Conservation (phyloP, 1,140 invertebrate genomes). For the Wiebesia pumilae region DNA sequence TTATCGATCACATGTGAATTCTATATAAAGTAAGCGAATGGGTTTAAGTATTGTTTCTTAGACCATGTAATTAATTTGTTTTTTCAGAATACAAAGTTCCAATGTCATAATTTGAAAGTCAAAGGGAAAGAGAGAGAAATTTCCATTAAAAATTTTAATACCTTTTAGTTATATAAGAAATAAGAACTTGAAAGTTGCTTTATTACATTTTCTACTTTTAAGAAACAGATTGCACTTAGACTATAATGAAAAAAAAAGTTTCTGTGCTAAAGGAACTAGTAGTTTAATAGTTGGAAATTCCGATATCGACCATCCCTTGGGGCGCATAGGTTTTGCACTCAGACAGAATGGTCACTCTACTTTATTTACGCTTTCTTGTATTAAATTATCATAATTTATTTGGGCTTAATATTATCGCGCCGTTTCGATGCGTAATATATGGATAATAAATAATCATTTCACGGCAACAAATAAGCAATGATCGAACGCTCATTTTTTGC, state of each 20-base stretch:
- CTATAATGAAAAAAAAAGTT: constrained; percentile 18
- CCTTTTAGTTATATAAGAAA: constrained; percentile 20
- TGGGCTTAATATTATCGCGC: not conserved
- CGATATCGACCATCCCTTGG: constrained; percentile 25
- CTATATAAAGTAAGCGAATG: not conserved
- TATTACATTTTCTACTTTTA: constrained; percentile 23
- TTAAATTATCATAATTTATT: constrained; percentile 4
- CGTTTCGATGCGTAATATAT: not conserved
- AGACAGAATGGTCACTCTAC: constrained; percentile 3
- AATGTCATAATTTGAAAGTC: not conserved
- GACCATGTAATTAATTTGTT: not conserved
- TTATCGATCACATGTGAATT: not conserved
- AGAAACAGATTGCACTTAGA: constrained; percentile 29
- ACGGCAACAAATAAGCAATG: no score
- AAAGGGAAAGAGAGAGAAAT: not conserved
- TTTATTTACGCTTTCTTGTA: not conserved
- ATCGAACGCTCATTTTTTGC: no score
- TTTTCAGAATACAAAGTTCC: not conserved
- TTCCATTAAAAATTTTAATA: constrained; percentile 10
- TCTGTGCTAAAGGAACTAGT: not conserved
- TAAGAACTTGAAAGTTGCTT: constrained; percentile 16
- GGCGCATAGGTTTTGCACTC: constrained; percentile 22
- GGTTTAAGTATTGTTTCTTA: not conserved
- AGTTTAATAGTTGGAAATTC: constrained; percentile 32
- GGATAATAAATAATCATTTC: no score